Conservation (phyloP, 2,888 invertebrate genomes). For the Myopa tessellatipennis region DNA sequence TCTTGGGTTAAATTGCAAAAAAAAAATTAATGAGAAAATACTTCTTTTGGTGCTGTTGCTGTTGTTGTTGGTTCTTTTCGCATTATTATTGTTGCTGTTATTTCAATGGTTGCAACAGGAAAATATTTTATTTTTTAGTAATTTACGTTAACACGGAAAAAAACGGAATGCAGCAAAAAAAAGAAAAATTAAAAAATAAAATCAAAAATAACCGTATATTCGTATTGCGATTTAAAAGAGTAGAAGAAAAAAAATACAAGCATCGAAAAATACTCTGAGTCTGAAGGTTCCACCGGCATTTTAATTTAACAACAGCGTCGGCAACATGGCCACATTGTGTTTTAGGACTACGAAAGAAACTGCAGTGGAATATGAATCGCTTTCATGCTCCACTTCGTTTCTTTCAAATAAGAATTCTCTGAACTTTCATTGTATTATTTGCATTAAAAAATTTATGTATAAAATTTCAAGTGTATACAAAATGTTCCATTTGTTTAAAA, state of each 20-base stretch:
- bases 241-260: background rate
- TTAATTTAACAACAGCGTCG: conserved; percentile 4
- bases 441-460: no score
- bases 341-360: background rate
- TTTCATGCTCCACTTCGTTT: conserved; percentile 29
- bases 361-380: background rate
- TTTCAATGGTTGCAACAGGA: background rate
- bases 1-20: no score
- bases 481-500: no score
- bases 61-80: background rate
- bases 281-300: no score
- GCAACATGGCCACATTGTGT: conserved; percentile 21
- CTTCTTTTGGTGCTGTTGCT: background rate
- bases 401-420: conserved; percentile 23
- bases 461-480: no score
- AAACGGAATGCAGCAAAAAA: background rate
- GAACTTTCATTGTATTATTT: background rate
- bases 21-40: no score
- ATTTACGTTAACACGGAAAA: background rate
- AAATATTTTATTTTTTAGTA: conserved; percentile 10
- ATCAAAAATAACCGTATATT: background rate
- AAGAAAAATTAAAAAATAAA: background rate
- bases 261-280: background rate
- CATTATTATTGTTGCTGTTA: conserved; percentile 6
- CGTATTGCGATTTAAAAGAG: background rate